Percentiles rank a stretch among this genome's conserved stretches.
These are phyloP conservation scores for Nasonovia ribisnigri DNA, from an alignment of 2,888 invertebrate genomes.

Conservation along the genomic window DNA sequence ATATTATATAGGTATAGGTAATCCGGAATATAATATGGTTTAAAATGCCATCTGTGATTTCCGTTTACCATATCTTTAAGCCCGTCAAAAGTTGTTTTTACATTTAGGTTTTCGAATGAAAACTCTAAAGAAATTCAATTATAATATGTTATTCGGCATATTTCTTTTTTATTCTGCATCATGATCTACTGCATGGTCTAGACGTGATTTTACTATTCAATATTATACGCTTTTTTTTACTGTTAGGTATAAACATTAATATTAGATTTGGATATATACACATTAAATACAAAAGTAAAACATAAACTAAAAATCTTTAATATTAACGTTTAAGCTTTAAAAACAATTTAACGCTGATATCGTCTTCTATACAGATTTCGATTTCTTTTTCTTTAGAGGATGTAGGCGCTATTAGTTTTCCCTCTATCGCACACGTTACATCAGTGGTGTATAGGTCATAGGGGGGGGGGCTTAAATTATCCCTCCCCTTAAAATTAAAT, in stretches of 20 bases:
- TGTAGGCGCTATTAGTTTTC: neutral
- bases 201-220: neutral
- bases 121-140: neutral
- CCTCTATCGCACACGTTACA: neutral
- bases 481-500: no score
- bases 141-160: neutral
- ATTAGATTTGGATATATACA: neutral
- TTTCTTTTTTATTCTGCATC: neutral
- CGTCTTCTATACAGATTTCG: neutral
- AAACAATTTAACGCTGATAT: neutral
- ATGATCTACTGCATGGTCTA: neutral
- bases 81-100: neutral
- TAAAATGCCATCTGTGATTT: neutral
- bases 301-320: neutral
- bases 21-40: neutral
- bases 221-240: neutral
- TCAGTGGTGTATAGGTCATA: no score
- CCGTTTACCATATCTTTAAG: neutral
- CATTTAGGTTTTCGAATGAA: neutral
- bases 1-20: neutral
- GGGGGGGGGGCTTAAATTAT: no score
- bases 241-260: neutral
- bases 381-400: neutral
- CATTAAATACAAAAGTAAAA: neutral
- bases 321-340: neutral